These are phyloP conservation scores for Chrysopa pallens DNA, from an alignment of 1,140 invertebrate species.

Conservation along the genomic window DNA sequence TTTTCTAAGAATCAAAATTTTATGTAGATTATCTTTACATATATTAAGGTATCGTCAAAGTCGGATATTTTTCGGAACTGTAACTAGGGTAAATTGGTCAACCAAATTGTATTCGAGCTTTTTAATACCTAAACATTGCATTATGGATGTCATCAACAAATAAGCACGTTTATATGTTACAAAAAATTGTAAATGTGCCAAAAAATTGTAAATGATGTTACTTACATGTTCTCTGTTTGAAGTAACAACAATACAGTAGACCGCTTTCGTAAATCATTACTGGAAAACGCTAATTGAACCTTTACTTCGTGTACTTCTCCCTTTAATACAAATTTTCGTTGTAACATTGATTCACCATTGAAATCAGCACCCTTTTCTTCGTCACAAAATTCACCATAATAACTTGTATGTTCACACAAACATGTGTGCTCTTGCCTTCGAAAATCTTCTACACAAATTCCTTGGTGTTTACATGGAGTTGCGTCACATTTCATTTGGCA, in stretches of 20 bases:
- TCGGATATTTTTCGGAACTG: no score
- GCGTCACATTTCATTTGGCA: conserved; percentile 81
- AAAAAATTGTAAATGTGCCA: no score
- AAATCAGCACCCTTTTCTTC: conserved; percentile 76
- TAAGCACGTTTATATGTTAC: no score
- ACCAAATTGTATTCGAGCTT: no score
- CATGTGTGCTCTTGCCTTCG: conserved; percentile 66
- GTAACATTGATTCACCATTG: conserved; percentile 63
- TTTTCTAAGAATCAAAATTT: not conserved
- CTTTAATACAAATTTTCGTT: conserved; percentile 51
- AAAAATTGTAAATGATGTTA: no score
- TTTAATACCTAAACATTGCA: no score
- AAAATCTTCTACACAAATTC: conserved; percentile 77
- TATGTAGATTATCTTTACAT: no score
- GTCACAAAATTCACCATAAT: conserved; percentile 59
- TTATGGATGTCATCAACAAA: no score
- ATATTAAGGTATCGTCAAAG: no score
- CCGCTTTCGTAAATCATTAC: conserved; percentile 50
- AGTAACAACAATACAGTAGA: conserved; percentile 58
- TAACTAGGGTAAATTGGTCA: no score
- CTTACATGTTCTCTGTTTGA: conserved; percentile 64
- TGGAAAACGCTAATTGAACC: conserved; percentile 67
- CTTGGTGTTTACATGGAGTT: conserved; percentile 72
- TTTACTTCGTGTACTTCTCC: conserved; percentile 54
- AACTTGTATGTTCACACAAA: conserved; percentile 75